Evolutionary conservation across 2,113 vertebrate species (phyloP).

Genomic region (Gambusia affinis): DNA sequence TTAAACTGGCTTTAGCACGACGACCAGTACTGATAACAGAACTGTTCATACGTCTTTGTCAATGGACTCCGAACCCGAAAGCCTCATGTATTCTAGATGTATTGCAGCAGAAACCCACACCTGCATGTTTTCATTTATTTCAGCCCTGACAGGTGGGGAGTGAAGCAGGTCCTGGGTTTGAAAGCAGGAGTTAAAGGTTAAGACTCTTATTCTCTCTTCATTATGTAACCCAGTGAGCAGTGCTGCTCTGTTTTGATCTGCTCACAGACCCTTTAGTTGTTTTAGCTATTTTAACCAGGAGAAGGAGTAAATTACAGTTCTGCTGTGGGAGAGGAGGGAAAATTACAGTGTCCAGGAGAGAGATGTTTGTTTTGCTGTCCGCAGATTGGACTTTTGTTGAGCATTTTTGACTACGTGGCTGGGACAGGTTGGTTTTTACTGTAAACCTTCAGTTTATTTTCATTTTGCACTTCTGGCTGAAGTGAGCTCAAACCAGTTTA

Average conservation of each 20-base stretch:
- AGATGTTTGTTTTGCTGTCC: constrained; percentile 54
- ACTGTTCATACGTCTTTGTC: constrained; percentile 16
- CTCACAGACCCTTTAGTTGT: constrained; percentile 8
- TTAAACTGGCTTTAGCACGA: constrained; percentile 3
- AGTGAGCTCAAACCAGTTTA: background rate
- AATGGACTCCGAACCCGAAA: background rate
- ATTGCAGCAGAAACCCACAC: background rate
- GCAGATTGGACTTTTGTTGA: constrained; percentile 17
- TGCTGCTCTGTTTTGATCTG: constrained; percentile 3
- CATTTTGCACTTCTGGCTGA: background rate
- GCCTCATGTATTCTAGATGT: background rate
- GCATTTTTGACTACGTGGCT: constrained; percentile 48
- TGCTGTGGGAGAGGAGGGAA: constrained; percentile 20
- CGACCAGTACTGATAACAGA: constrained; percentile 1
- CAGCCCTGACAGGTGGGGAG: background rate
- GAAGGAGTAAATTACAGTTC: constrained; percentile 49
- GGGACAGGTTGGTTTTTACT: constrained; percentile 2
- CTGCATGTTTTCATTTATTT: background rate
- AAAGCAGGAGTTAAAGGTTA: constrained; percentile 21
- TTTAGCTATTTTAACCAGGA: constrained; percentile 20
- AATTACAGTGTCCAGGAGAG: constrained; percentile 48
- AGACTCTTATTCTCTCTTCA: constrained; percentile 24
- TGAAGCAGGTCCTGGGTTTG: background rate
- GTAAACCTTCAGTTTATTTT: background rate
- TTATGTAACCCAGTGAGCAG: constrained; percentile 52